Percentiles rank a stretch among this genome's conserved stretches.
Evolutionary conservation across 2,113 vertebrate species (phyloP).

Genomic region (Scomber colias): DNA sequence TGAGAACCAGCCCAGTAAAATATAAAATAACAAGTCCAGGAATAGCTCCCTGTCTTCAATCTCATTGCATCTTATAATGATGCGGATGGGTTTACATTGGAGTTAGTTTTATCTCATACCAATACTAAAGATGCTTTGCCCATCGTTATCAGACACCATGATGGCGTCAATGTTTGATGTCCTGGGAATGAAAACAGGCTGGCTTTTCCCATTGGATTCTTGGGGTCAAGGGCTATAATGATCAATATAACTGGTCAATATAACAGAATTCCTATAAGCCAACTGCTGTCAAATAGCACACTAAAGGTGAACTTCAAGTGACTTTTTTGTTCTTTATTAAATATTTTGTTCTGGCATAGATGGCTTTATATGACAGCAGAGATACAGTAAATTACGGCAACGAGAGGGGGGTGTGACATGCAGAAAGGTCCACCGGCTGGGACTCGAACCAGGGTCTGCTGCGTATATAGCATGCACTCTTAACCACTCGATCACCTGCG

Average conservation of each 20-base stretch:
- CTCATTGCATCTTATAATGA: too few relatives aligned
- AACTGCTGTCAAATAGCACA: not conserved
- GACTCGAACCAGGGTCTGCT: too few relatives aligned
- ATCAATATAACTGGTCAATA: conserved; percentile 21
- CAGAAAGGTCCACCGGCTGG: too few relatives aligned
- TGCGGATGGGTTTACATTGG: too few relatives aligned
- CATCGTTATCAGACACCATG: too few relatives aligned
- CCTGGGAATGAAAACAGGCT: not conserved
- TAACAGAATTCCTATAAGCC: not conserved
- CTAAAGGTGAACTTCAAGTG: not conserved
- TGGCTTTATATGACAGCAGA: too few relatives aligned
- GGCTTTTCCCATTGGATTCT: conserved; percentile 4
- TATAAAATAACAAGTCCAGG: not conserved
- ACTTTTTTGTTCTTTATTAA: not conserved
- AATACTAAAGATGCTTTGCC: too few relatives aligned
- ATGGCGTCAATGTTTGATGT: not conserved
- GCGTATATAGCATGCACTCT: too few relatives aligned
- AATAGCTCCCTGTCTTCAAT: not conserved
- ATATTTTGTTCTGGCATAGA: not conserved
- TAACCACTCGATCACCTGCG: too few relatives aligned
- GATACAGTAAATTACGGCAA: too few relatives aligned
- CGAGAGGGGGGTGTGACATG: too few relatives aligned
- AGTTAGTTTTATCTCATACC: too few relatives aligned
- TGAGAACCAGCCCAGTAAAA: not conserved
- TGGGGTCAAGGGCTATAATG: conserved; percentile 25